A percentile compares a stretch with the other conserved stretches of the same genome.
Conservation (phyloP, 1,140 invertebrate species). For the Epicauta chinensis region DNA sequence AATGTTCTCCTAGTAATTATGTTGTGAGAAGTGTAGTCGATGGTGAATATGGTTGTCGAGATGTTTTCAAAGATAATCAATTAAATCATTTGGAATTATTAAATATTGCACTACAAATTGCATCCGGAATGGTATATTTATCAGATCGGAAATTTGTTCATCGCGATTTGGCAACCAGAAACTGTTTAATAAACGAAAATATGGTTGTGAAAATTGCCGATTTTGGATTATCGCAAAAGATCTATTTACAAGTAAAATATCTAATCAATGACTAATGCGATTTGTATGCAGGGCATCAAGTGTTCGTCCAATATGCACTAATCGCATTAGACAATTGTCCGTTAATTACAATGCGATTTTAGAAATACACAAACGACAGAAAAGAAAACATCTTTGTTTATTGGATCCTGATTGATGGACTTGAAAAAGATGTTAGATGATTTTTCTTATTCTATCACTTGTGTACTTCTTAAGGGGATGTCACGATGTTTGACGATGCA, state of each 20-base stretch:
- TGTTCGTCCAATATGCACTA: no score
- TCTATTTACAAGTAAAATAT: conserved; percentile 59
- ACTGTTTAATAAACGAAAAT: conserved; percentile 90
- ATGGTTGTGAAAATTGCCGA: conserved; percentile 97
- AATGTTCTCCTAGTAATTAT: conserved; percentile 63
- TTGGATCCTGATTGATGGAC: no score
- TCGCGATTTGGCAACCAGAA: conserved; percentile 89
- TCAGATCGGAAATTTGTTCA: conserved; percentile 94
- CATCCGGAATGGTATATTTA: conserved; percentile 91
- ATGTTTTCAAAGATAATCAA: conserved; percentile 41
- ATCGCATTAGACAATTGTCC: no score
- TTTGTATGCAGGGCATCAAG: no score
- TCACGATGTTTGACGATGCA: no score
- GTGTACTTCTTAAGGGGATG: no score
- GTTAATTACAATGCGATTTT: no score
- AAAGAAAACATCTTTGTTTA: no score
- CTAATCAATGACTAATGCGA: neutral
- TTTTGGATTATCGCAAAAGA: conserved; percentile 89
- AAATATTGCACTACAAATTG: conserved; percentile 77
- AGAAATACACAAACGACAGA: no score
- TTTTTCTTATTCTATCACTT: no score
- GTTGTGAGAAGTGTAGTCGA: conserved; percentile 53
- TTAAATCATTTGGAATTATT: conserved; percentile 73
- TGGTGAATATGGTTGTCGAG: conserved; percentile 38
- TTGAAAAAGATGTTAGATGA: no score